Evolutionary conservation across 1,140 invertebrate species (phyloP).

Genomic region (Magallana angulata): DNA sequence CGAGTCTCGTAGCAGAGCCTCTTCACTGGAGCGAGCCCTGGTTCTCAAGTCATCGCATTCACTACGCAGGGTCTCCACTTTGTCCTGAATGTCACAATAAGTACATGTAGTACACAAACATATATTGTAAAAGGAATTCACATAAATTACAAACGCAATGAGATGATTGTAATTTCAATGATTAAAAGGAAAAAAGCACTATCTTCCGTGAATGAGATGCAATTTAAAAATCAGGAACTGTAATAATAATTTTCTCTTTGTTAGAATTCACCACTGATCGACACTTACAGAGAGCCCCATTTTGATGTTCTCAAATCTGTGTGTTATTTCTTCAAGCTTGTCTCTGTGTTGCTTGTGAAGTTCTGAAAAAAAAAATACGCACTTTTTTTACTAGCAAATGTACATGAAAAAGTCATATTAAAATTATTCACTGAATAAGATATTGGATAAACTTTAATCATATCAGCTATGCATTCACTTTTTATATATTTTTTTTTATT

Average conservation of each 20-base stretch:
- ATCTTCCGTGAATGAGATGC: background rate
- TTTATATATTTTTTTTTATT: too few species aligned
- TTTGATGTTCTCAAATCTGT: constrained; percentile 76
- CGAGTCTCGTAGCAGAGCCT: constrained; percentile 75
- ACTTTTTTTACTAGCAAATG: too few species aligned
- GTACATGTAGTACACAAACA: too few species aligned
- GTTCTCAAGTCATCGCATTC: constrained; percentile 76
- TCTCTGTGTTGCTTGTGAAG: constrained; percentile 75
- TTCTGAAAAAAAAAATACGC: constrained; percentile 65
- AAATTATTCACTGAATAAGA: too few species aligned
- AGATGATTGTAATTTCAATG: constrained; percentile 22
- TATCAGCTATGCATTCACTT: too few species aligned
- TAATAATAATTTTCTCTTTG: background rate
- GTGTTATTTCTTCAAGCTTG: constrained; percentile 76
- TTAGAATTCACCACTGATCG: background rate
- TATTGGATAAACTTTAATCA: too few species aligned
- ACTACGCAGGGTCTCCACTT: constrained; percentile 73
- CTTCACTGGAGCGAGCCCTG: constrained; percentile 72
- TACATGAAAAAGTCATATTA: too few species aligned
- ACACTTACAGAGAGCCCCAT: constrained; percentile 72
- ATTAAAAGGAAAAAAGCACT: background rate
- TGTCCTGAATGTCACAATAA: constrained; percentile 68
- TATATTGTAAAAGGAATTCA: too few species aligned
- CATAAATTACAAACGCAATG: too few species aligned
- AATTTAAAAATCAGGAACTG: too few species aligned